Evolutionary conservation across 2,113 vertebrate genomes (phyloP).

Genomic region (Podarcis muralis): DNA sequence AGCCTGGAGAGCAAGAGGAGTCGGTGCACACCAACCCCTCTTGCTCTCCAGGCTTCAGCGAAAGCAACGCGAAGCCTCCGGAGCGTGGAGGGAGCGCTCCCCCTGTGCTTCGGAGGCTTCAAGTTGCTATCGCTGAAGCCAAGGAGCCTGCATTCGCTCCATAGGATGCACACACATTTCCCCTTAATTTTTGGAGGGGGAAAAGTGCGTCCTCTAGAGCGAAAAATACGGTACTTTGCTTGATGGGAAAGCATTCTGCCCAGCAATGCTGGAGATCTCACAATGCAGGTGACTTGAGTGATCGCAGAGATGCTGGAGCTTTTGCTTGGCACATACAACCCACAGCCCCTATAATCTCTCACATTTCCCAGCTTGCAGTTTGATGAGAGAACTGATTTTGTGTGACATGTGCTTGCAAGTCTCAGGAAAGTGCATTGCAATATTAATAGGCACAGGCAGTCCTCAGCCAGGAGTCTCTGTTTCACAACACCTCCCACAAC

Average conservation of each 20-base stretch:
- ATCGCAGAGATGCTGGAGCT: neutral
- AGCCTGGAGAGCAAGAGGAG: too few species aligned
- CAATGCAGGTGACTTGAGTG: neutral
- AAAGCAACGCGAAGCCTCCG: too few species aligned
- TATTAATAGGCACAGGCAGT: neutral
- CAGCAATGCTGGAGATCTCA: neutral
- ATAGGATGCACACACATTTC: too few species aligned
- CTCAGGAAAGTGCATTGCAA: neutral
- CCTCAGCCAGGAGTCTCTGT: neutral
- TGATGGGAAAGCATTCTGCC: neutral
- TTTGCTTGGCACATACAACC: neutral
- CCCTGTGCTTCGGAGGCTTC: too few species aligned
- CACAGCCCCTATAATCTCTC: neutral
- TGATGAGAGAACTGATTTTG: fast-evolving
- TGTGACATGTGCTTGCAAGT: neutral
- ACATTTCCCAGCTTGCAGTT: neutral
- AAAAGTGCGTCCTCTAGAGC: too few species aligned
- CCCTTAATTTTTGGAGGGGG: too few species aligned
- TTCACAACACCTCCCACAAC: neutral
- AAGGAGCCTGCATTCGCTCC: too few species aligned
- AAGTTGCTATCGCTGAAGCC: too few species aligned
- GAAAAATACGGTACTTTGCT: neutral
- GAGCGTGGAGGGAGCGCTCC: too few species aligned
- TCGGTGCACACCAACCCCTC: too few species aligned
- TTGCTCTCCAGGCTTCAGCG: too few species aligned